Base-by-base conservation (phyloP, 1,140 invertebrate genomes). In the Samia ricini region DNA sequence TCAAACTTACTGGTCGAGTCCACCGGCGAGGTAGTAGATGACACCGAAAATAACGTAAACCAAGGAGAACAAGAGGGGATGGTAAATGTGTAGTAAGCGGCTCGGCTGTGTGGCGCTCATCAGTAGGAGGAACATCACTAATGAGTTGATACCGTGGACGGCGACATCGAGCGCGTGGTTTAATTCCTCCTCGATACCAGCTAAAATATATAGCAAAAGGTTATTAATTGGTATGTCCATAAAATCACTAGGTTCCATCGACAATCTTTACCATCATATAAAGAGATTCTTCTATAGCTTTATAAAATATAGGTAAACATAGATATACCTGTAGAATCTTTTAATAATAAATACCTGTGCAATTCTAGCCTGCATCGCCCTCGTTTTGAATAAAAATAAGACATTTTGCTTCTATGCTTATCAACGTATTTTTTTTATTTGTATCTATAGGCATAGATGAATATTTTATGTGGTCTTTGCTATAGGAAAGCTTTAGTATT, bases 11-110 rank as follows among this genome's bases (percentile, higher is more conserved):
- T 91, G 92, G 70, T 94, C 92, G 0, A 91, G 91, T 8, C 96
- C 96, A 1, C 96, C 96, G n/a, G 92, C 92, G 0, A 88, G 54
- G 80, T 94, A 95, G 79, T 96, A 97, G 20, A 97, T 90, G 4
- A 94, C 65, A 3, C 92, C 94, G 77, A 97, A 97, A 10, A 93
- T 69, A 0, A 94, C 79, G 79, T 96, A 97, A 7, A 88, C 64
- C 0, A 92, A 52, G 4, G 92, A 92, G 64, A 95, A 93, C 2
- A 91, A 49, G 0, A 95, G 65, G 2, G 94, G 93, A 77, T 95
- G 93, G 84, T 95, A 93, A 66, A 94, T 91, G 76, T 96, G 94
- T 3, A 93, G 80, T 23, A 97, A 64, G 29, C 93, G 87, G n/a
- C 94, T 88, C 0, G 96, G 95, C 66, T 95, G 92, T 0, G 92